Evolutionary conservation across 2,113 vertebrate genomes (phyloP).

Genomic region (Sigmodon hispidus): DNA sequence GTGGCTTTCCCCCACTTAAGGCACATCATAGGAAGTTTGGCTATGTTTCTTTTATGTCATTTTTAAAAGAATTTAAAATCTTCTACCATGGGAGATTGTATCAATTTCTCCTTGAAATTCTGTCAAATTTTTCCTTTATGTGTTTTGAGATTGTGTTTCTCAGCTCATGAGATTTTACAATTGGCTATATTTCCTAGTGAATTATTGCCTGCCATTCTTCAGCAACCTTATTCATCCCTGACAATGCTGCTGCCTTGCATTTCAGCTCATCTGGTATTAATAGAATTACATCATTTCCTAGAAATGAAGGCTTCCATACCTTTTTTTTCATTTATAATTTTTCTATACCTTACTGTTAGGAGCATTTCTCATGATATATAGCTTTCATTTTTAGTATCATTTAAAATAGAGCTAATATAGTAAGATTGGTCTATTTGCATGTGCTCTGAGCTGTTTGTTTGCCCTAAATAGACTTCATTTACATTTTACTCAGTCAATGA

Average conservation of each 20-base stretch:
- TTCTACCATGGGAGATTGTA: not conserved
- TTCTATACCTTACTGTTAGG: not conserved
- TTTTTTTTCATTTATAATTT: not conserved
- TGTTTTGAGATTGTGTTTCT: conserved; percentile 1
- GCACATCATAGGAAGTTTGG: not conserved
- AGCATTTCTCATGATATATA: not conserved
- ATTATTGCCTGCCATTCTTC: not conserved
- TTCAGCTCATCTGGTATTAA: not conserved
- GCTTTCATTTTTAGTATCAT: not conserved
- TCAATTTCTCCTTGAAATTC: conserved; percentile 27
- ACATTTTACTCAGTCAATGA: not conserved
- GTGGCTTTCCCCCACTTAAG: not conserved
- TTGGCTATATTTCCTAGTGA: not conserved
- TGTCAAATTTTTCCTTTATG: not conserved
- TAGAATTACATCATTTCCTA: not conserved
- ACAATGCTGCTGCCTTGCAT: not conserved
- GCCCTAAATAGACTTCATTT: not conserved
- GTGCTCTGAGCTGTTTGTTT: not conserved
- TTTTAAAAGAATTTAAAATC: conserved; percentile 1
- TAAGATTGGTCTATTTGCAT: not conserved
- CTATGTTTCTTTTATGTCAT: not conserved
- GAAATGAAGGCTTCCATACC: not conserved
- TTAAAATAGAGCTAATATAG: not conserved
- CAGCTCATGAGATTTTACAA: not conserved
- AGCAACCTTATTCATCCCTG: not conserved